phyloP scores from a whole-genome alignment of 2,113 vertebrate species.

The Thryonomys swinderianus region DNA sequence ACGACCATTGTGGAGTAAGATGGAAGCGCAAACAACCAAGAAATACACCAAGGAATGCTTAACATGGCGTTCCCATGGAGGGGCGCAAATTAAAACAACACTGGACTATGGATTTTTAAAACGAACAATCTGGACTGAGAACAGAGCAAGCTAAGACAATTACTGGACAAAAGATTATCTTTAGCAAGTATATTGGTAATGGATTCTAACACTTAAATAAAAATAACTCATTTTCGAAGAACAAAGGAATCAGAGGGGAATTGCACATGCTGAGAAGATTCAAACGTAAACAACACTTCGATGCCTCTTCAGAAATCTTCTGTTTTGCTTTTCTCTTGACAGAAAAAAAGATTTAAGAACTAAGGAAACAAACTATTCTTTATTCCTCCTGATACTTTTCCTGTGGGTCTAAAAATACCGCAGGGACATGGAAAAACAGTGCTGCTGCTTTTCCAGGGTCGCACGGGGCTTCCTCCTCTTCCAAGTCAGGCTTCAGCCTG shows the following conservation, averaged over 20 bases:
- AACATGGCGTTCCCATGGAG: not conserved
- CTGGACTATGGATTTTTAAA: not conserved
- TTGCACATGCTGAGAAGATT: not conserved
- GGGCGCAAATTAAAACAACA: not conserved
- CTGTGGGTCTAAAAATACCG: not conserved
- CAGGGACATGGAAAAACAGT: not conserved
- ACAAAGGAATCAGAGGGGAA: not conserved
- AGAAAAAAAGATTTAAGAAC: not conserved
- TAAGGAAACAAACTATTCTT: not conserved
- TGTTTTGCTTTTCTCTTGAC: too few species aligned
- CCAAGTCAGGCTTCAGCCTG: not conserved
- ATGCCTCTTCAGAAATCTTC: not conserved
- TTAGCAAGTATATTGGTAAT: not conserved
- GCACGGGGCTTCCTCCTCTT: not conserved
- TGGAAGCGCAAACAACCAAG: not conserved
- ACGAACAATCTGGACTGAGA: not conserved
- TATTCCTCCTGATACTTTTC: not conserved
- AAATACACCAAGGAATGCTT: not conserved
- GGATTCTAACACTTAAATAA: not conserved
- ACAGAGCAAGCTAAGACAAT: not conserved
- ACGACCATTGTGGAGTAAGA: not conserved
- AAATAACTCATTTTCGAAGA: constrained; percentile 28
- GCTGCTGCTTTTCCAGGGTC: not conserved
- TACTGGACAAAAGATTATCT: not conserved
- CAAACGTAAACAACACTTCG: not conserved